Conservation (phyloP, 1,140 invertebrate species). For the Anadara kagoshimensis region DNA sequence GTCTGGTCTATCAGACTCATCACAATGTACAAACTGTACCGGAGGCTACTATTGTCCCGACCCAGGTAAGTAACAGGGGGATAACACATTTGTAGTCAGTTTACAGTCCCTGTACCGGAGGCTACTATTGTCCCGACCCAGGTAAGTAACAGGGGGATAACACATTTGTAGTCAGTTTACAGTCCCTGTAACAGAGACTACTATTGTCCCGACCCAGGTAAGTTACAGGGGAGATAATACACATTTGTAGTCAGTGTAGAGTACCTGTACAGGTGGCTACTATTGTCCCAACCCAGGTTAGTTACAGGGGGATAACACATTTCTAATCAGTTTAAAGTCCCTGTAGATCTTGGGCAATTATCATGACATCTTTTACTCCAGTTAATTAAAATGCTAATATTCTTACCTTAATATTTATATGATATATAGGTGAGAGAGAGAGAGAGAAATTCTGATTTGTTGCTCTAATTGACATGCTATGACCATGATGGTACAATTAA, state of each 20-base stretch:
- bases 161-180: not conserved
- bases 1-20: slow-evolving; percentile 51
- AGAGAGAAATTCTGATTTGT: slow-evolving; percentile 2
- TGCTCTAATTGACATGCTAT: too few species aligned
- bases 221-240: not conserved
- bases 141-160: slow-evolving; percentile 43
- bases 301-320: too few species aligned
- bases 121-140: slow-evolving; percentile 64
- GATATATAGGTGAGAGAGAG: not conserved
- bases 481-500: too few species aligned
- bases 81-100: not conserved
- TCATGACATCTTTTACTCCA: not conserved
- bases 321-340: too few species aligned
- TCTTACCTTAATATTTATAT: too few species aligned
- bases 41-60: slow-evolving; percentile 65
- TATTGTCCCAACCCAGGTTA: slow-evolving; percentile 67
- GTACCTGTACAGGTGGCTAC: slow-evolving; percentile 52
- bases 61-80: slow-evolving; percentile 50
- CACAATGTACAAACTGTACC: slow-evolving; percentile 60
- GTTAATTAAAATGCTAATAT: too few species aligned
- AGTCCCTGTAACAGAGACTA: slow-evolving; percentile 50
- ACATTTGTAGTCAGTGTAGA: not conserved
- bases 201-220: slow-evolving; percentile 67
- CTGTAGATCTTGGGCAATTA: not conserved
- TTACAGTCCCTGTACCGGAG: slow-evolving; percentile 40